Conservation (phyloP, 2,113 vertebrate species). For the Catagonus wagneri region DNA sequence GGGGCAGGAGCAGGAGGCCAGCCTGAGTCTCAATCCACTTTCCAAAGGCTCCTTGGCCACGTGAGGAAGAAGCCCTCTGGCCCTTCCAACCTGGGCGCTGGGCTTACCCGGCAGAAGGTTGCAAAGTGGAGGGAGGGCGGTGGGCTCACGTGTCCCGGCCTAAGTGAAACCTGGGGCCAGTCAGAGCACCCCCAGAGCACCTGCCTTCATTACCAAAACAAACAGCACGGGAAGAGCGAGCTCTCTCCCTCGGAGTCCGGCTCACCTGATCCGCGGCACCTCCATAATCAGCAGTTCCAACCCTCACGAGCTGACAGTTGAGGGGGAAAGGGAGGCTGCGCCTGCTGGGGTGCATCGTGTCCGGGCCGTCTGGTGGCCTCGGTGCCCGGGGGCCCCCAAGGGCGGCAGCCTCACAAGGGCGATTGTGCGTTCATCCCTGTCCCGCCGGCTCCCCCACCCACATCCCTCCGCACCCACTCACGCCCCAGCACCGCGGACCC, state of each 20-base stretch:
- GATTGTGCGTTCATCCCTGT: slow-evolving; percentile 76
- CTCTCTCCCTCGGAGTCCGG: not conserved
- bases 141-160: not conserved
- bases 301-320: slow-evolving; percentile 78
- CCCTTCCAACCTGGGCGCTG: not conserved
- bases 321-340: slow-evolving; percentile 77
- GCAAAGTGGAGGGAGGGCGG: not conserved
- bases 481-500: not conserved
- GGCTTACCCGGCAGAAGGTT: not conserved
- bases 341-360: slow-evolving; percentile 73
- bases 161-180: not conserved
- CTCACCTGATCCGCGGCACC: slow-evolving; percentile 76
- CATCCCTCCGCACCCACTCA: not conserved
- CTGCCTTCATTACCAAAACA: slow-evolving; percentile 73
- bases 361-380: slow-evolving; percentile 53
- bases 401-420: slow-evolving; percentile 57
- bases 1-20: not conserved
- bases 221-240: not conserved
- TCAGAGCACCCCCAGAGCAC: not conserved
- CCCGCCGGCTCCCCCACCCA: not conserved
- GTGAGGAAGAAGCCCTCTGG: not conserved
- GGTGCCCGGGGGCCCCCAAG: not conserved
- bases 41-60: not conserved
- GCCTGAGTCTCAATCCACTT: not conserved
- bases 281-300: slow-evolving; percentile 79